phyloP scores from a whole-genome alignment of 1,140 invertebrate genomes.

The Psix sp. region DNA sequence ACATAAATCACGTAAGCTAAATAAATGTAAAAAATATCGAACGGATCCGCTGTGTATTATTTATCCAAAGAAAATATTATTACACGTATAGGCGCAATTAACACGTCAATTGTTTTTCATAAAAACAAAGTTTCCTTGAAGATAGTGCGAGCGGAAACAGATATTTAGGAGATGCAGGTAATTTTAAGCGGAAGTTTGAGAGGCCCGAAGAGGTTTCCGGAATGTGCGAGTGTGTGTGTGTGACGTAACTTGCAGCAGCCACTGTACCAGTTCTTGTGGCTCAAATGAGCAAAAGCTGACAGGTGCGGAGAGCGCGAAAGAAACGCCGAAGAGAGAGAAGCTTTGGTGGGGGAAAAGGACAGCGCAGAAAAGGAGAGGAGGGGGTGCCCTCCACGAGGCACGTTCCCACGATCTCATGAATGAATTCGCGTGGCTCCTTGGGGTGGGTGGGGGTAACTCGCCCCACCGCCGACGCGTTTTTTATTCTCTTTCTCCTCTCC shows the following conservation, averaged over 20 bases:
- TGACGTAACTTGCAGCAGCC: constrained; percentile 71
- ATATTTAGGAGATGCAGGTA: constrained; percentile 40
- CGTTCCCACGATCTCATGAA: constrained; percentile 78
- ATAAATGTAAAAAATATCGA: no score
- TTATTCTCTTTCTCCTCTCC: constrained; percentile 49
- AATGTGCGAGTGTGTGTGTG: constrained; percentile 57
- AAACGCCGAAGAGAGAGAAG: constrained; percentile 22
- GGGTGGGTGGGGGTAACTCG: constrained; percentile 60
- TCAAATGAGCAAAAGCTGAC: constrained; percentile 47
- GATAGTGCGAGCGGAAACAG: constrained; percentile 15
- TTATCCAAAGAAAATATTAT: not conserved
- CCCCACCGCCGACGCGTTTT: constrained; percentile 56
- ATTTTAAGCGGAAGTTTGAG: constrained; percentile 55
- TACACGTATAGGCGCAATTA: no score
- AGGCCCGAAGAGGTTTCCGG: constrained; percentile 41
- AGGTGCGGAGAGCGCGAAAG: constrained; percentile 50
- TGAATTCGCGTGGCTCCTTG: constrained; percentile 76
- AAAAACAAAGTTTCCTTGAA: not conserved
- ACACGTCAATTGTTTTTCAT: no score
- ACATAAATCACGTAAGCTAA: no score
- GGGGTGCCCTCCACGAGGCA: constrained; percentile 66
- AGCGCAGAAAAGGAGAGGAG: constrained; percentile 26
- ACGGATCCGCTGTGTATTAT: no score
- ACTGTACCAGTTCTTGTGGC: constrained; percentile 65
- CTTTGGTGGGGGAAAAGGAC: constrained; percentile 17